Conservation (phyloP, 1,140 invertebrate genomes). For the Aphelenchoides fujianensis region DNA sequence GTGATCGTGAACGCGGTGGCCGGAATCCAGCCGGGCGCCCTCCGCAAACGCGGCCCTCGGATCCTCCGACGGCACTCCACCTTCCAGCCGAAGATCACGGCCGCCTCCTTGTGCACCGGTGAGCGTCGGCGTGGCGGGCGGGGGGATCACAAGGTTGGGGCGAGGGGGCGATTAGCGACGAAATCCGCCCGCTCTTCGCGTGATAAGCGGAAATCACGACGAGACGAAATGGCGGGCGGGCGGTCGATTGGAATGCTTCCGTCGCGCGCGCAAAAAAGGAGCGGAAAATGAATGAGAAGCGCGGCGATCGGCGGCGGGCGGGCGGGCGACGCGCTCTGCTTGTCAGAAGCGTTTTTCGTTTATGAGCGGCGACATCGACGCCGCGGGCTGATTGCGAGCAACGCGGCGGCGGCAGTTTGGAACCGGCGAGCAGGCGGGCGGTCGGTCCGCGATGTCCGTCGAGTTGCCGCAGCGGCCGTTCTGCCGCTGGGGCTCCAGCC, state of each 20-base stretch:
- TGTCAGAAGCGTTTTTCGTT: background rate
- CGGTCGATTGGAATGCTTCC: no score
- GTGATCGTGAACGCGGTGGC: background rate
- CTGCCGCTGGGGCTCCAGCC: background rate
- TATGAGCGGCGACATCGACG: background rate
- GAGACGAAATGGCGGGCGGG: background rate
- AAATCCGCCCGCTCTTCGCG: background rate
- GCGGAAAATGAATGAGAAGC: background rate
- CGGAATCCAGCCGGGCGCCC: background rate
- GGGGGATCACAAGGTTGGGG: background rate
- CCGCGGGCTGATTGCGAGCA: background rate
- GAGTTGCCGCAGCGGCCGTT: background rate
- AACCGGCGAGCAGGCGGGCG: no score
- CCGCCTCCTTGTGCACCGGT: background rate
- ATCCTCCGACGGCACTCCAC: slow-evolving; percentile 44
- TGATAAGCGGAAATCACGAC: background rate
- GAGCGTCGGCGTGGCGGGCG: background rate
- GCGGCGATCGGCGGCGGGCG: background rate
- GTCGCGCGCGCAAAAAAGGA: background rate
- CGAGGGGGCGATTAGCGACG: background rate
- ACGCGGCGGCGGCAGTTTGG: background rate
- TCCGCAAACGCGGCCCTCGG: slow-evolving; percentile 15
- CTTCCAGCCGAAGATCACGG: slow-evolving; percentile 29
- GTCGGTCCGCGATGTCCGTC: background rate
- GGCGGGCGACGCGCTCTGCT: background rate